phyloP scores from a whole-genome alignment of 2,888 invertebrate species.

The Tenthredo livida region DNA sequence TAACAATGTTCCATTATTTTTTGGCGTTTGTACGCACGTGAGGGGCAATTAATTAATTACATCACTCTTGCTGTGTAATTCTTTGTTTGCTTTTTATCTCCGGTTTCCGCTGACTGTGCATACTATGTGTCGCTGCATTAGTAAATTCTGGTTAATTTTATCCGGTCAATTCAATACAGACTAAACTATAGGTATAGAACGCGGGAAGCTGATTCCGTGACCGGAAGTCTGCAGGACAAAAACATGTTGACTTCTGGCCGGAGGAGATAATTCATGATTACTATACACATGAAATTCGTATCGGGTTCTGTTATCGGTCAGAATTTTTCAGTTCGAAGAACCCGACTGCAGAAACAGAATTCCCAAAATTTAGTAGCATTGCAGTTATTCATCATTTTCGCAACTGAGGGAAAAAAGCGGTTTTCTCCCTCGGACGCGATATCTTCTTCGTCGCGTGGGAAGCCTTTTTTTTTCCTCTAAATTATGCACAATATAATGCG shows the following conservation, averaged over 20 bases:
- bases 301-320: background rate
- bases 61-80: background rate
- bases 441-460: background rate
- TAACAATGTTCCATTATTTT: no score
- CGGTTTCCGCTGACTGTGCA: background rate
- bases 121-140: background rate
- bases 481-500: background rate
- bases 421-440: background rate
- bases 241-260: background rate
- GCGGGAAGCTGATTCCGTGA: slow-evolving; percentile 31
- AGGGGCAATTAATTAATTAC: background rate
- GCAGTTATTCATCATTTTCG: background rate
- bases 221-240: background rate
- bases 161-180: background rate
- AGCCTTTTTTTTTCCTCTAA: background rate
- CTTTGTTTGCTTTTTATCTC: background rate
- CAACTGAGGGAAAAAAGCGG: background rate
- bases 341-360: background rate
- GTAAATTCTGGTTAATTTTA: background rate
- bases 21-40: background rate
- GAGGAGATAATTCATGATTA: background rate
- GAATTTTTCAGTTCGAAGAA: no score
- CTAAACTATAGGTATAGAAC: background rate
- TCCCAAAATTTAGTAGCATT: background rate
- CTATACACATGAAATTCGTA: background rate